phyloP scores from a whole-genome alignment of 53 echinoderm and acorn worm species.

The Henricia sp. region DNA sequence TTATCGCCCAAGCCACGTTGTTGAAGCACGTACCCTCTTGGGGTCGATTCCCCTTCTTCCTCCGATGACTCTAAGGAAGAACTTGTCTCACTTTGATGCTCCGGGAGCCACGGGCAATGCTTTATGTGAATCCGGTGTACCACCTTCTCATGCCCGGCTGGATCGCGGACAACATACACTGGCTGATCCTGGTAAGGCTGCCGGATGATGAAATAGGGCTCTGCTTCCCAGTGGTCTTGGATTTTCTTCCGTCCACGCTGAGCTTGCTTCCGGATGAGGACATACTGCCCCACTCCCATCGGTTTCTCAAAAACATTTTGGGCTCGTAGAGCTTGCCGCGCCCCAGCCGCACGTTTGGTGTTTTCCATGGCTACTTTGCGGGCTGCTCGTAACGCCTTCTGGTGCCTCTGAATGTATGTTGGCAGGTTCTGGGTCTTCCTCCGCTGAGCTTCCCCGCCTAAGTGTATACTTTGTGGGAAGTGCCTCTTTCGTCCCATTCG shows the following conservation, averaged over 20 bases:
- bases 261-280: constrained; percentile 23
- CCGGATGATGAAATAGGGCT: constrained; percentile 34
- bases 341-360: background rate
- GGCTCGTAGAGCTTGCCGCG: constrained; percentile 1
- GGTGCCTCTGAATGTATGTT: constrained; percentile 5
- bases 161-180: constrained; percentile 32
- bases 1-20: background rate
- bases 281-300: constrained; percentile 26
- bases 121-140: constrained; percentile 35
- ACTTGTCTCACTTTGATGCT: background rate
- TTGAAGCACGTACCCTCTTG: background rate
- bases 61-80: background rate
- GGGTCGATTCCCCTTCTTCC: background rate
- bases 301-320: constrained; percentile 35
- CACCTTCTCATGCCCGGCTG: constrained; percentile 8
- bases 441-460: constrained; percentile 29
- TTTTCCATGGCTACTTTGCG: background rate
- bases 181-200: constrained; percentile 14
- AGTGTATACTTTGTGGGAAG: constrained; percentile 8
- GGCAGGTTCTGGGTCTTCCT: too few species aligned
- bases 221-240: constrained; percentile 21
- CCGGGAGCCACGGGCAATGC: constrained; percentile 52
- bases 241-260: constrained; percentile 41
- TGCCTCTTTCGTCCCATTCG: constrained; percentile 21
- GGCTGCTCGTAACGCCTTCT: background rate